These are phyloP conservation scores for Tricholauxania praeusta DNA, from an alignment of 2,888 invertebrate species.

Conservation along the genomic window DNA sequence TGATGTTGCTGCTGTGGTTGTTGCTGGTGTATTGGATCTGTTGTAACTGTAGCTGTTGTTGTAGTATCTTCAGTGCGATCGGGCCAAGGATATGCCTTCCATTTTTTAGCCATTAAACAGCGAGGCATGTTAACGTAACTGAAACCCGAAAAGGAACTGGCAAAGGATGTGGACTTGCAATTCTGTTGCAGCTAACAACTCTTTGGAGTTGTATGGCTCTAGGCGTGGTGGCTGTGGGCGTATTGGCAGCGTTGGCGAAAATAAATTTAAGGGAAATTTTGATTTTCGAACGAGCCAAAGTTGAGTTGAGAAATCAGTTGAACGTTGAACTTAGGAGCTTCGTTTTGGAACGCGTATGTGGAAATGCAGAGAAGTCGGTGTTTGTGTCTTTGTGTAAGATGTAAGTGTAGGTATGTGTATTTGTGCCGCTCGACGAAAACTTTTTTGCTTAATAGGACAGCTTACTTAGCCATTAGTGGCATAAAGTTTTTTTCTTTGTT, in stretches of 20 bases:
- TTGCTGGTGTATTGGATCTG: conserved; percentile 44
- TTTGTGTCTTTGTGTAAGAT: conserved; percentile 4
- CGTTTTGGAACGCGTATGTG: neutral
- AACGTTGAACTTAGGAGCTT: neutral
- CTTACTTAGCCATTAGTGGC: conserved; percentile 11
- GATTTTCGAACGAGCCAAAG: conserved; percentile 56
- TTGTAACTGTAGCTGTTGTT: conserved; percentile 46
- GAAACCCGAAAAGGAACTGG: neutral
- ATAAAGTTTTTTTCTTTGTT: neutral
- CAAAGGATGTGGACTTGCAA: neutral
- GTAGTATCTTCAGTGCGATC: conserved; percentile 71
- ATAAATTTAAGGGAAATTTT: neutral
- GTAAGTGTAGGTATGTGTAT: conserved; percentile 5
- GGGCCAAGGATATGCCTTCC: conserved; percentile 88
- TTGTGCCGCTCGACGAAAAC: conserved; percentile 26
- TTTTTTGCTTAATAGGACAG: neutral
- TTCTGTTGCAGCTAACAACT: neutral
- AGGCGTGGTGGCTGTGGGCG: conserved; percentile 1
- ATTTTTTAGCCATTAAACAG: conserved; percentile 96
- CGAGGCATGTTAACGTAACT: conserved; percentile 81
- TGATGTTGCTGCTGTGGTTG: conserved; percentile 39
- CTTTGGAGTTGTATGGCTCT: neutral
- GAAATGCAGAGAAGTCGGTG: conserved; percentile 5
- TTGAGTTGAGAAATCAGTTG: conserved; percentile 36
- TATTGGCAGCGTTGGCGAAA: too few relatives aligned